Percentiles rank a stretch among this genome's conserved stretches.
Conservation (phyloP, 2,888 invertebrate genomes). For the Platycheirus albimanus region DNA sequence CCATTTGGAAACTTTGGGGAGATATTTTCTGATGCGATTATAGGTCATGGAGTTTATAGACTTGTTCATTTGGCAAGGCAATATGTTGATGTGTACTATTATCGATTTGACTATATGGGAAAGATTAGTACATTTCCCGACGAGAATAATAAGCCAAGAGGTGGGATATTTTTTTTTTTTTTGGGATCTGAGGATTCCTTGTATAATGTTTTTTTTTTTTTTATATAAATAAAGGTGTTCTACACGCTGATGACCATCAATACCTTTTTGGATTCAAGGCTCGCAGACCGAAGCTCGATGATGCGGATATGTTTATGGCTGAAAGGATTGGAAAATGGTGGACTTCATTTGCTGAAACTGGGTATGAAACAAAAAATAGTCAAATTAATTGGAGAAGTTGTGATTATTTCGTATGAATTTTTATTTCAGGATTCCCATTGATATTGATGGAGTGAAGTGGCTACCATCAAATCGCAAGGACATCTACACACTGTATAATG, state of each 20-base stretch:
- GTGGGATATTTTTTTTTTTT: conserved; percentile 51
- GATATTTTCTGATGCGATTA: conserved; percentile 85
- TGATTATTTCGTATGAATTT: too few relatives aligned
- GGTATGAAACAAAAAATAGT: too few relatives aligned
- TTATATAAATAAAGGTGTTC: conserved; percentile 69
- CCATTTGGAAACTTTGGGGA: conserved; percentile 77
- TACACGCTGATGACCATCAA: conserved; percentile 79
- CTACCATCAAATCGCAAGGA: conserved; percentile 68
- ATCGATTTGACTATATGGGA: conserved; percentile 85
- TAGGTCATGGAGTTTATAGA: conserved; percentile 85
- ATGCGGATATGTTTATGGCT: conserved; percentile 81
- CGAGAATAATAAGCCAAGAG: conserved; percentile 80
- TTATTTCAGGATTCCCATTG: conserved; percentile 27
- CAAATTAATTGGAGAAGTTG: too few relatives aligned
- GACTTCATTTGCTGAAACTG: conserved; percentile 80
- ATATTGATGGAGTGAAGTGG: conserved; percentile 69
- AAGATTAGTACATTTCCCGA: conserved; percentile 83
- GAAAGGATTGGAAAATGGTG: conserved; percentile 81
- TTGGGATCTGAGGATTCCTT: too few relatives aligned
- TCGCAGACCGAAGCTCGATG: conserved; percentile 76
- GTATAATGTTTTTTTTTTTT: not conserved
- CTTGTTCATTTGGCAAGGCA: conserved; percentile 84
- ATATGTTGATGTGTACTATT: conserved; percentile 85
- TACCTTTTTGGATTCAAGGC: conserved; percentile 78
- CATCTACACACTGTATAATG: conserved; percentile 75